A percentile compares a stretch with the other conserved stretches of the same genome.
phyloP scores from a whole-genome alignment of 2,113 vertebrate genomes.

The Gracilinanus agilis region DNA sequence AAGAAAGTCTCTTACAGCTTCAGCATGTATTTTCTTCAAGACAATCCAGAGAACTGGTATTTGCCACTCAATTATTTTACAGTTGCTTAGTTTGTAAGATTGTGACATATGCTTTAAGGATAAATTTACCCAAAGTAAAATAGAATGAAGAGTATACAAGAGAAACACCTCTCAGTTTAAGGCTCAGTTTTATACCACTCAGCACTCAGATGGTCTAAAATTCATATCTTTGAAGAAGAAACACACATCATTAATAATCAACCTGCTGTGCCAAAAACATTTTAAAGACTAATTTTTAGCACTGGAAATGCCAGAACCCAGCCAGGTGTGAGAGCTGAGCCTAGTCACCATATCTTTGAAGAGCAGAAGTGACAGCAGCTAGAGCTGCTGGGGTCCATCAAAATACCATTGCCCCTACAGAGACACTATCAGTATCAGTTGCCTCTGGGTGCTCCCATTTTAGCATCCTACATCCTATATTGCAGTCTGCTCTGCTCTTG shows the following conservation, averaged over 20 bases:
- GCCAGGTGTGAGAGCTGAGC: background rate
- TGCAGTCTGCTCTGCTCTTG: background rate
- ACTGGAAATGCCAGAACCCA: background rate
- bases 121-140: background rate
- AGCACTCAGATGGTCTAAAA: background rate
- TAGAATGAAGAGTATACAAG: background rate
- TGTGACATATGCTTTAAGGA: background rate
- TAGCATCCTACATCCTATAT: background rate
- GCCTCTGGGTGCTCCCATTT: background rate
- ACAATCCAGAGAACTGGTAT: background rate
- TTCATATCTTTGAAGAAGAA: background rate
- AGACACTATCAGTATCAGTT: background rate
- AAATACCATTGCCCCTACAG: background rate
- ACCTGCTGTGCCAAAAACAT: background rate
- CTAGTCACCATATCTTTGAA: background rate
- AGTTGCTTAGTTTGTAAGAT: slow-evolving; percentile 5
- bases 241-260: background rate
- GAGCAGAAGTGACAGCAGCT: background rate
- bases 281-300: background rate
- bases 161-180: background rate
- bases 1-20: background rate
- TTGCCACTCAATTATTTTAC: background rate
- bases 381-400: background rate
- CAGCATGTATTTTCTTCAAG: background rate
- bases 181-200: background rate